phyloP scores from a whole-genome alignment of 2,888 invertebrate genomes.

The Belgica antarctica region DNA sequence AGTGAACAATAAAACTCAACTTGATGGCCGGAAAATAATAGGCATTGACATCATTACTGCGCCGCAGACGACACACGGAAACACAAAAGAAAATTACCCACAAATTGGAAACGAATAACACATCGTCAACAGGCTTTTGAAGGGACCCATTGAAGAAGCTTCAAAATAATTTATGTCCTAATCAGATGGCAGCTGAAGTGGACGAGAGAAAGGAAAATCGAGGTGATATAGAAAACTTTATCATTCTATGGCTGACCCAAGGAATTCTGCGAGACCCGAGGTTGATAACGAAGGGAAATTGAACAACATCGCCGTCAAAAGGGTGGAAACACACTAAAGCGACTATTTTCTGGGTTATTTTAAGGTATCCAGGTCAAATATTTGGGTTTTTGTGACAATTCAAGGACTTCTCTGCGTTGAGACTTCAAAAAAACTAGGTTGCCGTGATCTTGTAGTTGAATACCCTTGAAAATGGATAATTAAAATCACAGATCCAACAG shows the following conservation, averaged over 20 bases:
- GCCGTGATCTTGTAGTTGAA: too few species aligned
- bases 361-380: too few species aligned
- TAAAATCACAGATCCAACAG: too few species aligned
- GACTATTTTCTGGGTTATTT: too few species aligned
- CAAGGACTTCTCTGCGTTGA: too few species aligned
- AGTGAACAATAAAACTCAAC: constrained; percentile 9
- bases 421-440: too few species aligned
- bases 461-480: too few species aligned
- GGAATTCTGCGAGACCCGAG: too few species aligned
- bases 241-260: too few species aligned
- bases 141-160: constrained; percentile 35
- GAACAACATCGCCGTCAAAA: constrained; percentile 3
- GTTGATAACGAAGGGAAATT: not conserved
- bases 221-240: too few species aligned
- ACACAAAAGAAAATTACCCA: not conserved
- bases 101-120: constrained; percentile 19
- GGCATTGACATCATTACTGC: constrained; percentile 4
- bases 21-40: not conserved
- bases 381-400: too few species aligned
- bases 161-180: constrained; percentile 40
- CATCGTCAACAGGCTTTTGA: constrained; percentile 19
- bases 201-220: not conserved
- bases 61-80: not conserved
- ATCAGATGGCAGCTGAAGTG: constrained; percentile 36
- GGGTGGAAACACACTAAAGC: not conserved